Conservation (phyloP, 2,797 vertebrate genomes). For the Lindbergichthys nudifrons region DNA sequence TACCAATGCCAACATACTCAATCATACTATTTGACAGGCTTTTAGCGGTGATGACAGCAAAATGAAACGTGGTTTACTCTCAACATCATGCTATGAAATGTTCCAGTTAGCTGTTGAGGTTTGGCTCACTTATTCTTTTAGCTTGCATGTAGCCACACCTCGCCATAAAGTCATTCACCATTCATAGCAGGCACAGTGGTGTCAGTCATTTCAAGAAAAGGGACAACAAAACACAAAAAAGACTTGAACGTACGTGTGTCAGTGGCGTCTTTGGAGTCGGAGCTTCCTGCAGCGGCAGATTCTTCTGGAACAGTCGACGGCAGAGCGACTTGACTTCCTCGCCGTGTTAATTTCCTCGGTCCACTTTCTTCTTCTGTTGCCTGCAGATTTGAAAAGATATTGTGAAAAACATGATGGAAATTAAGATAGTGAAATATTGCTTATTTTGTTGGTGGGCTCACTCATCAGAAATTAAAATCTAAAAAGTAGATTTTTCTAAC, state of each 20-base stretch:
- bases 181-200: not conserved
- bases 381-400: conserved; percentile 58
- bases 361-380: conserved; percentile 71
- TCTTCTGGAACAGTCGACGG: conserved; percentile 38
- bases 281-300: conserved; percentile 29
- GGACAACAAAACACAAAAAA: not conserved
- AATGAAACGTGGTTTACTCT: not conserved
- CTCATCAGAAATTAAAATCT: too few species aligned
- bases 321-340: conserved; percentile 72
- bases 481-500: too few species aligned
- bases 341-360: conserved; percentile 55
- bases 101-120: conserved; percentile 24
- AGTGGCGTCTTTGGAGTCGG: conserved; percentile 32
- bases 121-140: conserved; percentile 15
- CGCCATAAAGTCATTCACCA: not conserved
- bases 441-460: not conserved
- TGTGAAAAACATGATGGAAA: not conserved
- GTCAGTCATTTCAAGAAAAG: not conserved
- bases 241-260: conserved; percentile 42
- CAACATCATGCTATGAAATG: not conserved
- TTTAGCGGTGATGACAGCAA: conserved; percentile 1
- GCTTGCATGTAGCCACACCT: conserved; percentile 2
- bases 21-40: conserved; percentile 20
- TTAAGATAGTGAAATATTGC: not conserved
- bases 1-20: conserved; percentile 2